Base-by-base conservation (phyloP, 2,888 invertebrate genomes). In the Phalera bucephala region DNA sequence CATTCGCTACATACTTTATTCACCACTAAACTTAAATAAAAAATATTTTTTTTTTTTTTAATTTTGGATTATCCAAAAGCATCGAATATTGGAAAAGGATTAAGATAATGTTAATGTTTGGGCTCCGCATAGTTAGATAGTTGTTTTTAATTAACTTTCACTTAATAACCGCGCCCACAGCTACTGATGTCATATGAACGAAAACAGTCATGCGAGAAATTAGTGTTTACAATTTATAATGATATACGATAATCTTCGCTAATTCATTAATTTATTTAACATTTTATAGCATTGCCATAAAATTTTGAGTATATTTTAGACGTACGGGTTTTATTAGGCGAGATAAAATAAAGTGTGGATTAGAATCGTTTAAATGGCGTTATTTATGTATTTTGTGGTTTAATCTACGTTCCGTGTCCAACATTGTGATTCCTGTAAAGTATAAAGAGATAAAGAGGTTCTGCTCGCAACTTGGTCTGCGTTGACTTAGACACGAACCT, bases 141-240 rank as follows among this genome's bases (percentile, higher is more conserved):
- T 6, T 54, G 22, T 45, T 42, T 59, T 68, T 75, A 75, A 80
- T 80, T 77, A 71, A 77, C 83, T 84, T 84, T 84, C 84, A 68
- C 84, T 69, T 36, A n/a, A 30, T 53, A 45, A 46, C 48, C 29
- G 34, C 52, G 62, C 65, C 31, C 28, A 57, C 42, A 63, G 55
- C 54, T 45, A 59, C 55, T 84, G 83, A 82, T 79, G 78, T 83
- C 82, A 83, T 71, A 32, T 25, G 32, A 37, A 46, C 53, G 38
- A 34, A 46, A 45, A 44, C 19, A 33, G 52, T 40, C 33, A 38
- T 35, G 21, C 31, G 31, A 8, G 37, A 45, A 37, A 42, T 39
- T 3, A 10, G 1, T 6, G 8, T 29, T 15, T 8, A 10, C 9
- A 13, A 17, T 17, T 17, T 13, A 15, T 28, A 29, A 19, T 19